Evolutionary conservation across 2,797 vertebrate genomes (phyloP), one percentile per base, ranked within the genome.

Genomic region (Danionella dracula): DNA sequence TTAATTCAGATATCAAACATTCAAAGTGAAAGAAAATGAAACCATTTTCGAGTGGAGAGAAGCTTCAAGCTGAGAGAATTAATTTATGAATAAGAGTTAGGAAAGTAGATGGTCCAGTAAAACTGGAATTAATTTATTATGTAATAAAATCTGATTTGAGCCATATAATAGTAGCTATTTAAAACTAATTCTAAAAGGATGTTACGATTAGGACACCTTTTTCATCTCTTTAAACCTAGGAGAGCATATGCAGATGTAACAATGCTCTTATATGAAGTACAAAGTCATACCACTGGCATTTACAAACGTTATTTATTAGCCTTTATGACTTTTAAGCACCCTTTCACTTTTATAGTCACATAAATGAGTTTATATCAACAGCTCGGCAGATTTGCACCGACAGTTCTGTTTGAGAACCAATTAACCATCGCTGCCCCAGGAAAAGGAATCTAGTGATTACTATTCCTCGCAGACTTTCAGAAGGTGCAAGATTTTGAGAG

Each of bases 341-440:
- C 19, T 17, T 8, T 12, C 7, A 27, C 11, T 35, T 17, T 29
- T 23, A 32, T 15, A 50, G 31, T 21, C 4, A n/a, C 12, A 37
- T 44, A 44, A 66, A 68, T 67, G 55, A 9, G n/a, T 32, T 41
- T 13, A 31, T 10, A 58, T 42, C 50, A 62, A 53, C 23, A 63
- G 45, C 31, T 12, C 35, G 34, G 56, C 11, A 20, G 31, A 68
- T 51, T 48, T 51, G 15, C 27, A 27, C 13, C n/a, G 57, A 55
- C 48, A 46, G 15, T 70, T 35, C 35, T 34, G 11, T 44, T 49
- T 70, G 9, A 40, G 9, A 21, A 46, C 42, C n/a, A 27, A 20
- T 40, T 27, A 20, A 32, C 61, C 67, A 59, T 76, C 83, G 70
- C 75, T 78, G 71, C 5, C 51, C 15, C 23, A 0, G 4, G 32